These are phyloP conservation scores for Melieria omissa DNA, from an alignment of 2,888 invertebrate species.

Conservation along the genomic window DNA sequence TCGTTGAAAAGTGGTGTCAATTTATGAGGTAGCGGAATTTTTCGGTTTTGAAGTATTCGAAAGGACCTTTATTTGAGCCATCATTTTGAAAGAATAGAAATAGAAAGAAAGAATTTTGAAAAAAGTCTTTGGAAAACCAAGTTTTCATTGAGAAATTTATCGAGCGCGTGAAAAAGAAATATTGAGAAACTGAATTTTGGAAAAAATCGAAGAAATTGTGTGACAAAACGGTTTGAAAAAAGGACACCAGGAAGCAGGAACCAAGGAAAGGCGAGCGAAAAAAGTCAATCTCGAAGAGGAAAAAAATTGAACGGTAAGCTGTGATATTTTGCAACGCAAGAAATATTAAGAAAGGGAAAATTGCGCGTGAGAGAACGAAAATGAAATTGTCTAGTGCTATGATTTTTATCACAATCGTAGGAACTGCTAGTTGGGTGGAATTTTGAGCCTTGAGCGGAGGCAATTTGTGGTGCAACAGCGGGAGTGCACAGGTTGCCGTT, in stretches of 20 bases:
- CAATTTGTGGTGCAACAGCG: too few species aligned
- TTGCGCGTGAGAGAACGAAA: too few species aligned
- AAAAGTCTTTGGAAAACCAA: constrained; percentile 22
- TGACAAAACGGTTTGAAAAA: constrained; percentile 30
- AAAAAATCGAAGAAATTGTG: constrained; percentile 6
- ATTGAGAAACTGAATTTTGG: constrained; percentile 28
- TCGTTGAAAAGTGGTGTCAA: constrained; percentile 9
- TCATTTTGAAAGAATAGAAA: constrained; percentile 15
- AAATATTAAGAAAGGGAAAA: too few species aligned
- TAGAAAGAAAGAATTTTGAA: constrained; percentile 15
- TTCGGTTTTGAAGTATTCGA: constrained; percentile 24
- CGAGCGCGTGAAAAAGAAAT: constrained; percentile 31
- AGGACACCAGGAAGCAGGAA: constrained; percentile 1
- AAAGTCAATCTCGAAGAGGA: constrained; percentile 3
- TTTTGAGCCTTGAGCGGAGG: too few species aligned
- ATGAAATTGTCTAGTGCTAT: too few species aligned
- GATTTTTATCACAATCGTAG: too few species aligned
- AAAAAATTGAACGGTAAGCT: constrained; percentile 18
- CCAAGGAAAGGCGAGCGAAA: constrained; percentile 18
- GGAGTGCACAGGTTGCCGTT: too few species aligned
- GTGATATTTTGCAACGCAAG: not conserved
- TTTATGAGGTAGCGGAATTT: not conserved
- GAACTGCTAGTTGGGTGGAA: too few species aligned
- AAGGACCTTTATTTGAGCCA: constrained; percentile 19
- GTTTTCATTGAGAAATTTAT: constrained; percentile 42